Evolutionary conservation across 1,140 invertebrate genomes (phyloP).

Genomic region (Scaptodrosophila lebanonensis): DNA sequence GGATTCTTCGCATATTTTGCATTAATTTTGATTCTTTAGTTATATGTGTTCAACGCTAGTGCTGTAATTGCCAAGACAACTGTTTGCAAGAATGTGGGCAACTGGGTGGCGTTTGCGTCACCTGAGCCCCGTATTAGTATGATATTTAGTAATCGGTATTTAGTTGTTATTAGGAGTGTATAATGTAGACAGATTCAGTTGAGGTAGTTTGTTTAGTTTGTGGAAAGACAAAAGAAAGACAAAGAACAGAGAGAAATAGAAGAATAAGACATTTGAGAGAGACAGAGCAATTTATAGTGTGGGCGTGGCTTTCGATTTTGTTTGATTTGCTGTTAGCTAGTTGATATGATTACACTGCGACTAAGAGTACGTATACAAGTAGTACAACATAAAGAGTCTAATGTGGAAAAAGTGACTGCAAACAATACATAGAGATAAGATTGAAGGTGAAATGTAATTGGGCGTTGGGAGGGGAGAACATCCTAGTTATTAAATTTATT

Average conservation of each 20-base stretch:
- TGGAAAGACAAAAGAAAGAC: conserved; percentile 56
- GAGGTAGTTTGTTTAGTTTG: conserved; percentile 34
- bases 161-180: conserved; percentile 37
- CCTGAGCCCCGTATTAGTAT: conserved; percentile 45
- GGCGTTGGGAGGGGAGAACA: conserved; percentile 12
- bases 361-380: too few relatives aligned
- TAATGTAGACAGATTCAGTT: conserved; percentile 27
- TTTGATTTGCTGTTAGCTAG: conserved; percentile 39
- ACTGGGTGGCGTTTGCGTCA: conserved; percentile 62
- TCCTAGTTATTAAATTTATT: conserved; percentile 27
- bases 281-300: conserved; percentile 56
- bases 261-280: conserved; percentile 57
- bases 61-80: conserved; percentile 70
- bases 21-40: conserved; percentile 39
- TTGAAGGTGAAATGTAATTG: conserved; percentile 1
- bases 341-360: conserved; percentile 18
- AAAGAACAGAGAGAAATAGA: conserved; percentile 61
- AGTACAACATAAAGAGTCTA: conserved; percentile 13
- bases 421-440: conserved; percentile 25
- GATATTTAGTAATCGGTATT: conserved; percentile 25
- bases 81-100: conserved; percentile 67
- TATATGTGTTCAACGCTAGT: conserved; percentile 61
- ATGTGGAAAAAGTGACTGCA: conserved; percentile 7
- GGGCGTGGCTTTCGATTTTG: conserved; percentile 36
- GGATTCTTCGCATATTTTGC: conserved; percentile 1